Conservation (phyloP, 2,888 invertebrate species). For the Rhagophthalmus giganteus region DNA sequence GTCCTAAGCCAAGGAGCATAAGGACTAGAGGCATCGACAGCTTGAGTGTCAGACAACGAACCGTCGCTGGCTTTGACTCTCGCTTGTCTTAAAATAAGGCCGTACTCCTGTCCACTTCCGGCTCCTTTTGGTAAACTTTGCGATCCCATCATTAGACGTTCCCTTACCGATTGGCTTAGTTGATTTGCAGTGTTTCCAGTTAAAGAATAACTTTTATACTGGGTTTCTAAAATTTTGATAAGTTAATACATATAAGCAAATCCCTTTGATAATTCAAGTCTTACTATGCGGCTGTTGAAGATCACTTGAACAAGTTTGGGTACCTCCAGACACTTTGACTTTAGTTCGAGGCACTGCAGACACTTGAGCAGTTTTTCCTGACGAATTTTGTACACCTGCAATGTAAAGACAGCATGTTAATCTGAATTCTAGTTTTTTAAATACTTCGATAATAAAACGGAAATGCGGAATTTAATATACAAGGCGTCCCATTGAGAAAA, state of each 20-base stretch:
- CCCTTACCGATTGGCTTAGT: conserved; percentile 82
- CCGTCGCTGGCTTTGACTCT: conserved; percentile 67
- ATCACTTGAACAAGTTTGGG: conserved; percentile 83
- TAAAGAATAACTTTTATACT: conserved; percentile 82
- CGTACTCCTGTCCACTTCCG: conserved; percentile 54
- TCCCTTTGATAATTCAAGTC: conserved; percentile 39
- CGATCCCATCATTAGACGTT: conserved; percentile 81
- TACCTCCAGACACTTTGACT: conserved; percentile 88
- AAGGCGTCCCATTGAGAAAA: too few species aligned
- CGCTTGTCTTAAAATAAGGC: conserved; percentile 51
- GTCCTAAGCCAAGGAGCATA: conserved; percentile 86
- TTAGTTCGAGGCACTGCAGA: conserved; percentile 84
- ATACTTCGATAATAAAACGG: too few species aligned
- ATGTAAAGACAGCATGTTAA: conserved; percentile 22
- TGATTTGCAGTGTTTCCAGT: conserved; percentile 85
- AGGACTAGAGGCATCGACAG: conserved; percentile 79
- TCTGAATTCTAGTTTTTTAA: too few species aligned
- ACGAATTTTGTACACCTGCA: conserved; percentile 47
- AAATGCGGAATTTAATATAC: too few species aligned
- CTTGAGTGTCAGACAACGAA: conserved; percentile 83
- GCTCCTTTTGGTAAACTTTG: conserved; percentile 77
- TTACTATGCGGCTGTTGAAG: conserved; percentile 67
- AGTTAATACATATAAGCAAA: background rate
- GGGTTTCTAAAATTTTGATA: conserved; percentile 49
- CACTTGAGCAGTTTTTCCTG: conserved; percentile 72